These are phyloP conservation scores for Oreonectes daqikongensis DNA, from an alignment of 2,797 vertebrate species.

Conservation along the genomic window DNA sequence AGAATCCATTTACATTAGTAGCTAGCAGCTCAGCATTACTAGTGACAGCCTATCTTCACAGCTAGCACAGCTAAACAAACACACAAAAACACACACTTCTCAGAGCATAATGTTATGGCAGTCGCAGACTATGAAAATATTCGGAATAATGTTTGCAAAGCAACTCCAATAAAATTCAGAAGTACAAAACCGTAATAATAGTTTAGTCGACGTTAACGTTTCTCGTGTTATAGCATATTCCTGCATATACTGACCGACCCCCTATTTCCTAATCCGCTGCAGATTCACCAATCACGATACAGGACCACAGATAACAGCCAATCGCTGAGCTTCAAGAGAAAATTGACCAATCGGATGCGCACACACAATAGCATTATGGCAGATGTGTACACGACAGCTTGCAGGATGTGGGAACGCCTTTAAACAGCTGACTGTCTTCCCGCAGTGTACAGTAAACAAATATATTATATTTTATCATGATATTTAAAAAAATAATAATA, in stretches of 20 bases:
- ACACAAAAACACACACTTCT: constrained; percentile 39
- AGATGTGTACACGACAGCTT: constrained; percentile 69
- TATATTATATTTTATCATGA: neutral
- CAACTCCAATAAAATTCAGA: neutral
- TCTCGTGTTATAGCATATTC: constrained; percentile 56
- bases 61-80: constrained; percentile 44
- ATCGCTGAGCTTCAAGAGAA: constrained; percentile 49
- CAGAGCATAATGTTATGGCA: constrained; percentile 36
- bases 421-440: constrained; percentile 27
- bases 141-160: neutral
- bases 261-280: constrained; percentile 66
- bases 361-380: constrained; percentile 69
- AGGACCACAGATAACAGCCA: constrained; percentile 60
- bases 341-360: constrained; percentile 71
- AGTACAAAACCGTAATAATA: neutral
- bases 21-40: constrained; percentile 32
- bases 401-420: constrained; percentile 43
- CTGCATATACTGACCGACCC: constrained; percentile 58
- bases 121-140: neutral
- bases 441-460: constrained; percentile 4
- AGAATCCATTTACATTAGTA: neutral
- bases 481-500: neutral
- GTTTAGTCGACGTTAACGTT: neutral
- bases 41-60: constrained; percentile 21
- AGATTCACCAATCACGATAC: constrained; percentile 66